A percentile compares a stretch with the other conserved stretches of the same genome.
These are phyloP conservation scores for Dicentrarchus labrax DNA, from an alignment of 2,113 vertebrate genomes.

Conservation along the genomic window DNA sequence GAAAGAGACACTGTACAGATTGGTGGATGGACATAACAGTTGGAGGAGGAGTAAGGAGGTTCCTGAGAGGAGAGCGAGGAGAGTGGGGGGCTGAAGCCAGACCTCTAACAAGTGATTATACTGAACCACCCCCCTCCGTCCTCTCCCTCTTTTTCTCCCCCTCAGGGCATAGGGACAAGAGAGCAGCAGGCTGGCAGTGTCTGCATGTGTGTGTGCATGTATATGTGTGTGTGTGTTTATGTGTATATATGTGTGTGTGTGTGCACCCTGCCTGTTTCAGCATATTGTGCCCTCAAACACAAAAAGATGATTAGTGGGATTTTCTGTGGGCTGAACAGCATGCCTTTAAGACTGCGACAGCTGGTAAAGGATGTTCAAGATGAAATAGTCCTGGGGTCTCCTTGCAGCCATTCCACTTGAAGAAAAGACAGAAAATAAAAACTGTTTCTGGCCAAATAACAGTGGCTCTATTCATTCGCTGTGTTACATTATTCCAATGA, in stretches of 20 bases:
- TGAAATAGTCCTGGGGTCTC: slow-evolving; percentile 81
- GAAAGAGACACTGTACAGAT: slow-evolving; percentile 39
- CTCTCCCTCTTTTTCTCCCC: slow-evolving; percentile 65
- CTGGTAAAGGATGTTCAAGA: slow-evolving; percentile 83
- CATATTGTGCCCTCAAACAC: slow-evolving; percentile 87
- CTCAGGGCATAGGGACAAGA: slow-evolving; percentile 82
- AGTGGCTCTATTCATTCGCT: slow-evolving; percentile 33
- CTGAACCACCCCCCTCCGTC: slow-evolving; percentile 46
- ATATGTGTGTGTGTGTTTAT: slow-evolving; percentile 53
- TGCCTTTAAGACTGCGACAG: slow-evolving; percentile 85
- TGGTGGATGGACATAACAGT: slow-evolving; percentile 58
- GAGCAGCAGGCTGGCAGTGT: slow-evolving; percentile 79
- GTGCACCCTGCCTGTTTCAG: slow-evolving; percentile 82
- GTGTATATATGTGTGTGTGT: slow-evolving; percentile 53
- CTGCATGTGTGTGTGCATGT: slow-evolving; percentile 53
- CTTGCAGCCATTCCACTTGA: slow-evolving; percentile 79
- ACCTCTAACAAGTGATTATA: slow-evolving; percentile 88
- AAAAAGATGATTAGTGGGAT: slow-evolving; percentile 87
- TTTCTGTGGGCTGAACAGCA: slow-evolving; percentile 84
- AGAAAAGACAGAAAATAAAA: slow-evolving; percentile 74
- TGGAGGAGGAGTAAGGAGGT: slow-evolving; percentile 61
- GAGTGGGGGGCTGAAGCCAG: slow-evolving; percentile 72
- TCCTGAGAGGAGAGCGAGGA: slow-evolving; percentile 53
- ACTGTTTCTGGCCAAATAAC: slow-evolving; percentile 51
- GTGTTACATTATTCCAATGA: slow-evolving; percentile 51